phyloP scores from a whole-genome alignment of 2,888 invertebrate genomes.

The Platycheirus albimanus region DNA sequence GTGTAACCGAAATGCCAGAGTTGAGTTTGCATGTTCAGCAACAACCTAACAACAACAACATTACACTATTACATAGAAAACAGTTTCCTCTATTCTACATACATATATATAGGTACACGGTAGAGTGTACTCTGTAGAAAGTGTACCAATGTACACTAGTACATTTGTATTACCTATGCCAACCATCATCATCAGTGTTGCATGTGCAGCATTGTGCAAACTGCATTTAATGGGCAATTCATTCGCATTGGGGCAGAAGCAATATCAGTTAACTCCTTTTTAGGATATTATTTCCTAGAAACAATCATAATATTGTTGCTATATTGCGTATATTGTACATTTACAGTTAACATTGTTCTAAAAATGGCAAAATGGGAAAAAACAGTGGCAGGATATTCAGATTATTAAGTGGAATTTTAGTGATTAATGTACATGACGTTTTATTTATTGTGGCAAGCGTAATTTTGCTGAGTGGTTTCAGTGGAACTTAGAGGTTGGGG shows the following conservation, averaged over 20 bases:
- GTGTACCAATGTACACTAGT: too few relatives aligned
- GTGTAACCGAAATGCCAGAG: constrained; percentile 68
- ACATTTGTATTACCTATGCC: not conserved
- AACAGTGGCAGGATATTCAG: too few relatives aligned
- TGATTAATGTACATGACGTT: too few relatives aligned
- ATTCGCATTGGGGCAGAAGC: constrained; percentile 30
- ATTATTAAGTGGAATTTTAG: too few relatives aligned
- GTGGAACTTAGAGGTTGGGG: too few relatives aligned
- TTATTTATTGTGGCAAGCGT: too few relatives aligned
- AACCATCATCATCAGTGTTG: constrained; percentile 3
- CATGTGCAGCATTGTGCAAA: constrained; percentile 27
- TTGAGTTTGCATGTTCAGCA: constrained; percentile 69
- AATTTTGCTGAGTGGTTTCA: too few relatives aligned
- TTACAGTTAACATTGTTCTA: too few relatives aligned
- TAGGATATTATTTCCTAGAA: constrained; percentile 30
- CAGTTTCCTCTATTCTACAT: constrained; percentile 22
- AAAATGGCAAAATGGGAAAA: too few relatives aligned
- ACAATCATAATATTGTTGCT: constrained; percentile 46
- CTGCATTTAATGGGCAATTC: constrained; percentile 48
- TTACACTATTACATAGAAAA: constrained; percentile 52
- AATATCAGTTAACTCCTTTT: constrained; percentile 51
- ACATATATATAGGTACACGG: too few relatives aligned
- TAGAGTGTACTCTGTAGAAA: too few relatives aligned
- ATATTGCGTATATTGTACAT: too few relatives aligned
- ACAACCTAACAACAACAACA: constrained; percentile 60